These are phyloP conservation scores for Regulus satrapa DNA, from an alignment of 2,113 vertebrate genomes.

Conservation along the genomic window DNA sequence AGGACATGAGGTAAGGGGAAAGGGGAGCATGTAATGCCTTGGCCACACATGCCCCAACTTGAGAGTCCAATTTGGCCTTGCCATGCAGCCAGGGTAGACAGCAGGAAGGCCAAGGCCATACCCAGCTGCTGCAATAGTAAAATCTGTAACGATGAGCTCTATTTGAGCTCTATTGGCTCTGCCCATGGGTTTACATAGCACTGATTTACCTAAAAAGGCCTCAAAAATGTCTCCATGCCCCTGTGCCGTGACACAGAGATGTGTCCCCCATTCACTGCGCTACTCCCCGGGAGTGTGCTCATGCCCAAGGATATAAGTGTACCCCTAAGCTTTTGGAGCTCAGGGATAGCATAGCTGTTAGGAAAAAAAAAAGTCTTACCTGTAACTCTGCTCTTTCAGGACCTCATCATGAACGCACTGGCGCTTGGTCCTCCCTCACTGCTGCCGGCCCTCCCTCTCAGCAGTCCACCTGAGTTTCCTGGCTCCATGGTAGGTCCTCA, in stretches of 20 bases:
- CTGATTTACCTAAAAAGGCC: not conserved
- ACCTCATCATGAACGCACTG: not conserved
- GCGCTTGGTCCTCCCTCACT: too few relatives aligned
- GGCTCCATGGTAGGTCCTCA: not conserved
- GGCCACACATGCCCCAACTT: rapidly evolving
- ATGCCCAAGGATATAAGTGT: not conserved
- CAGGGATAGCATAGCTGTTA: not conserved
- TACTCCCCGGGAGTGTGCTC: not conserved
- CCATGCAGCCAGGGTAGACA: not conserved
- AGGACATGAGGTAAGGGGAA: not conserved
- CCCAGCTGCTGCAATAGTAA: not conserved
- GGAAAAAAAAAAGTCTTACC: not conserved
- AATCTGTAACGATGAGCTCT: not conserved
- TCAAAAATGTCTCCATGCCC: not conserved
- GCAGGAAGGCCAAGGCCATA: not conserved
- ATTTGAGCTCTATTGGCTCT: not conserved
- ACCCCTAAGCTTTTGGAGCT: not conserved
- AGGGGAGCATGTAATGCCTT: not conserved
- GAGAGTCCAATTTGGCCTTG: not conserved
- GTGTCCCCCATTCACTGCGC: not conserved
- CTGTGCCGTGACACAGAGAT: not conserved
- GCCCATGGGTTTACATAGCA: not conserved
- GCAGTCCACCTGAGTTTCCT: not conserved
- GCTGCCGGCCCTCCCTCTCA: not conserved
- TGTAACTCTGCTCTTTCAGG: not conserved